Evolutionary conservation across 2,113 vertebrate species (phyloP), one percentile per base, ranked within the genome.

Genomic region (Hippoglossus stenolepis): DNA sequence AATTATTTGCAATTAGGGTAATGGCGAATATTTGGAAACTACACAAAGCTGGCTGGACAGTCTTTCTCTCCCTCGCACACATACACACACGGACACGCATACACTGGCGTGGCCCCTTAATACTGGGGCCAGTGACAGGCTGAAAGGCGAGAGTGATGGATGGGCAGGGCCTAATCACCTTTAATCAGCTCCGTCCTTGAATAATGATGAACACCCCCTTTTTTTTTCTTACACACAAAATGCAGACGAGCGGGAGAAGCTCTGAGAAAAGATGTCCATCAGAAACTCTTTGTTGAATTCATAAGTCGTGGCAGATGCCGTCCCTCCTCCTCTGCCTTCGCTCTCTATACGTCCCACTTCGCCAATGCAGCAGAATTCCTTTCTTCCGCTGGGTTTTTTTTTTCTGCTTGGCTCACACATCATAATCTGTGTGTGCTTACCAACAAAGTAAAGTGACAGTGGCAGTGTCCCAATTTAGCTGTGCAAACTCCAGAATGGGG

Each of bases 81-180:
- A 72, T 20, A 79, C 53, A 84, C 38, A 71, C 68, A 59, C 74
- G 75, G 56, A 65, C 68, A 80, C n/a, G 43, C 31, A 79, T 28
- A 64, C 21, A 66, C 43, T 61, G 26, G 75, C 71, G 74, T 82
- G 61, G 66, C 79, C 82, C 31, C 63, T 82, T 87, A 85, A 87
- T 77, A 56, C 77, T 53, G 79, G 81, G 85, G 77, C 85, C 75
- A 71, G 72, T 91, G 90, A 89, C 90, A 89, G 85, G 70, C 87
- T 92, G 89, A 93, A 93, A 92, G 85, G 91, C 82, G 24, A 87
- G 83, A 85, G 87, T 93, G 93, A 93, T 92, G 87, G 93, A 93
- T 93, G 91, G 90, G 89, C 85, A 89, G 78, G 85, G 71, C 87
- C 88, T 93, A 93, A 93, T 93, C 93, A 93, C 91, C 90, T 92